Conservation (phyloP, 2,797 vertebrate genomes). For the Mormyrus hasselquistii region DNA sequence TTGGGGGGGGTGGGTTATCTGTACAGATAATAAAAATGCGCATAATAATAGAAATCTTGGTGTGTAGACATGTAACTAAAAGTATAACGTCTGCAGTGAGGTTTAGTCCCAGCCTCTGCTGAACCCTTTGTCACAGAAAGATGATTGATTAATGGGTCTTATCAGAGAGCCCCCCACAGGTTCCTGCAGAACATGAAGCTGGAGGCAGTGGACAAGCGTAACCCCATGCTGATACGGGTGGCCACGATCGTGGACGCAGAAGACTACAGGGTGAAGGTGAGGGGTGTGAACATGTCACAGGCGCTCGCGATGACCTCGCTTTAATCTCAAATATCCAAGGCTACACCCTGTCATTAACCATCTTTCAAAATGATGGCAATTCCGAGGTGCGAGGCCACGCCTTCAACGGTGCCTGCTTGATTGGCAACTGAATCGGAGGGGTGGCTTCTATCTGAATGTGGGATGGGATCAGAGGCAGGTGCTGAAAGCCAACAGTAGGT, state of each 20-base stretch:
- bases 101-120: background rate
- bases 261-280: conserved; percentile 62
- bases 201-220: conserved; percentile 62
- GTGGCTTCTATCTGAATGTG: background rate
- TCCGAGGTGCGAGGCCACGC: background rate
- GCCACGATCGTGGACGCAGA: conserved; percentile 54
- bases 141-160: background rate
- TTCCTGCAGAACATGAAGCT: conserved; percentile 59
- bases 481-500: background rate
- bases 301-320: background rate
- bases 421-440: background rate
- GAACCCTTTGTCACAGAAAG: background rate
- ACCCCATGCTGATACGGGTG: conserved; percentile 63
- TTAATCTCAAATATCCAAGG: background rate
- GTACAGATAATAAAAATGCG: background rate
- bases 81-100: background rate
- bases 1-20: background rate
- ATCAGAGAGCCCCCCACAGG: conserved; percentile 57
- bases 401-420: background rate
- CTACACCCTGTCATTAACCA: background rate
- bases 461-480: background rate
- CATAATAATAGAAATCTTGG: background rate
- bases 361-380: background rate
- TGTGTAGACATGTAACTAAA: background rate
- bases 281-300: background rate